Base-by-base conservation (phyloP, 2,797 vertebrate genomes). In the Heliangelus exortis region DNA sequence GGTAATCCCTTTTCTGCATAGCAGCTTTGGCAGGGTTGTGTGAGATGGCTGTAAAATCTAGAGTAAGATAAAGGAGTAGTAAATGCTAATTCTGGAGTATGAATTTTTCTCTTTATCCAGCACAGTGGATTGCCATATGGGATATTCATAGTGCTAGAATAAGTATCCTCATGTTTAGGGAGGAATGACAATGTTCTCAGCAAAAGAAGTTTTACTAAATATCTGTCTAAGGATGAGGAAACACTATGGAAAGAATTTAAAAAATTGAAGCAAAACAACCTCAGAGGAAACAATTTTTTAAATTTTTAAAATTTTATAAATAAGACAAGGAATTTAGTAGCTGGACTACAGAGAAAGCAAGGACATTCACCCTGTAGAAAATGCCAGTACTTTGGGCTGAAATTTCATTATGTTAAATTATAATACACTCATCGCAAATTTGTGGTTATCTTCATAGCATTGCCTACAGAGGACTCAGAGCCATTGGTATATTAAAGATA, bases 271-370 rank as follows among this genome's bases (percentile, higher is more conserved):
- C 12, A 77, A 91, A 93, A 83, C 15, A 71, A 10, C 34, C 39
- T 80, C 0, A 0, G 8, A 51, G 21, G 41, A 61, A 41, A 62
- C 8, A 62, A 57, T 8, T 8, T n/a, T 14, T 14, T n/a, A 9
- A 33, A 8, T 22, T 8, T 45, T 34, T 45, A 62, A 36, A 36
- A 36, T 9, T 20, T 62, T n/a, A 21, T 11, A 5, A 43, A 34
- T 58, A 9, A 75, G 16, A 23, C 22, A 53, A 71, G 9, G 7
- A 83, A 50, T 76, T 71, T 7, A 48, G 17, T 47, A 36, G 19
- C n/a, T 80, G 10, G 9, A 79, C 36, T 73, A 17, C 9, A 53
- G 34, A 48, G 45, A 53, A 82, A 69, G 1, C 26, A 71, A 76
- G 31, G 9, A 51, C 75, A 75, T 63, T 88, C 28, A 71, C 13